Percentiles rank a stretch among this genome's conserved stretches.
Evolutionary conservation across 2,888 invertebrate genomes (phyloP).

Genomic region (Heliconius aoede): DNA sequence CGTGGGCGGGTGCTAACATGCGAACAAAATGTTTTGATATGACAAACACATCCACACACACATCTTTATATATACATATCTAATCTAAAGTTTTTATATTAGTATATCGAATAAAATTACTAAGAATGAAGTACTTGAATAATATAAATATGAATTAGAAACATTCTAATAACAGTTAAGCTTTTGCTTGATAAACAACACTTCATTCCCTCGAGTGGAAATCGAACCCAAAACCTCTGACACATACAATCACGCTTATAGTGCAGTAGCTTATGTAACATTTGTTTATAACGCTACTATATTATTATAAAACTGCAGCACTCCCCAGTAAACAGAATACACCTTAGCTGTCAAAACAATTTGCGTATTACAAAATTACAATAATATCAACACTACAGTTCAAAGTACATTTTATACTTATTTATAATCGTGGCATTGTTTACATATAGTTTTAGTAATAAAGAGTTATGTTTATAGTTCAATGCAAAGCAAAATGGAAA

Average conservation of each 20-base stretch:
- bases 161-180: no score
- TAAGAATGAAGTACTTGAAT: no score
- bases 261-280: constrained; percentile 29
- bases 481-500: not conserved
- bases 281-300: constrained; percentile 33
- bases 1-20: constrained; percentile 37
- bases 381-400: not conserved
- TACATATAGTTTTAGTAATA: not conserved
- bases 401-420: constrained; percentile 12
- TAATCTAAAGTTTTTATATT: not conserved
- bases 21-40: constrained; percentile 32
- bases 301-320: not conserved
- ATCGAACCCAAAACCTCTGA: no score
- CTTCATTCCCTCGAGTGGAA: no score
- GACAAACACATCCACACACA: constrained; percentile 24
- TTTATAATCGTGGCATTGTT: constrained; percentile 8
- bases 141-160: no score
- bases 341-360: constrained; percentile 12
- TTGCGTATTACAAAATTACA: not conserved
- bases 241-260: no score
- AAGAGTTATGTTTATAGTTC: not conserved
- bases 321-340: constrained; percentile 1
- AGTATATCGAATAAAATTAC: no score
- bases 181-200: no score
- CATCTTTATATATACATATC: not conserved